Conservation (phyloP, 1,140 invertebrate genomes). For the Zaprionus lachaisei region DNA sequence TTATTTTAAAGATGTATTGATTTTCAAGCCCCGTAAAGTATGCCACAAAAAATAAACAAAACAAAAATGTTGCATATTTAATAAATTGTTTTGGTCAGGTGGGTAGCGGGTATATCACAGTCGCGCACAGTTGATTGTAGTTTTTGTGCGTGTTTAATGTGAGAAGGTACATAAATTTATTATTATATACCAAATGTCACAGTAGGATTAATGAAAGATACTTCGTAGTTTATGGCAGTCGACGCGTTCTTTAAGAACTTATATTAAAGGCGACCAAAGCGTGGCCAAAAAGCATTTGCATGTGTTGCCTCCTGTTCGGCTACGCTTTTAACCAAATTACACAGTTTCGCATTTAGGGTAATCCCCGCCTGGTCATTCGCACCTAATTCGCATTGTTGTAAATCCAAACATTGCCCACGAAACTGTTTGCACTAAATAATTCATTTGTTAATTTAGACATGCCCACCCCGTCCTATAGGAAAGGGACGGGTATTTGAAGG, state of each 20-base stretch:
- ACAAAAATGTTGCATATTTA: too few species aligned
- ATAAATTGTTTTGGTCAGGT: too few species aligned
- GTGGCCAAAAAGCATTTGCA: constrained; percentile 11
- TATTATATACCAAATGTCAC: too few species aligned
- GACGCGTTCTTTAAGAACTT: background rate
- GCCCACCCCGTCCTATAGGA: constrained; percentile 8
- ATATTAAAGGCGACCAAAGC: constrained; percentile 15
- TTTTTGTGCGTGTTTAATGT: too few species aligned
- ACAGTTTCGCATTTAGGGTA: constrained; percentile 71
- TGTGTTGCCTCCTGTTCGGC: constrained; percentile 12
- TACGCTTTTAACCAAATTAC: constrained; percentile 71
- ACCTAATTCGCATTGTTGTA: constrained; percentile 74
- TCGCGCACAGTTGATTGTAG: too few species aligned
- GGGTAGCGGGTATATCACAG: too few species aligned
- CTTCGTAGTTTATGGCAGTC: background rate
- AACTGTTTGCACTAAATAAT: constrained; percentile 77
- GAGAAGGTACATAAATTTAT: too few species aligned
- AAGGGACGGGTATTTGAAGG: background rate
- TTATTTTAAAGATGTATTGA: too few species aligned
- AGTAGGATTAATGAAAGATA: too few species aligned
- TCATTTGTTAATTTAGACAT: constrained; percentile 81
- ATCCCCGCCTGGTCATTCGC: constrained; percentile 72
- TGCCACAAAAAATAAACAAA: too few species aligned
- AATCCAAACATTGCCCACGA: constrained; percentile 71
- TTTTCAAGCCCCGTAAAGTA: too few species aligned